Evolutionary conservation across 2,113 vertebrate species (phyloP).

Genomic region (Tragelaphus imberbis): DNA sequence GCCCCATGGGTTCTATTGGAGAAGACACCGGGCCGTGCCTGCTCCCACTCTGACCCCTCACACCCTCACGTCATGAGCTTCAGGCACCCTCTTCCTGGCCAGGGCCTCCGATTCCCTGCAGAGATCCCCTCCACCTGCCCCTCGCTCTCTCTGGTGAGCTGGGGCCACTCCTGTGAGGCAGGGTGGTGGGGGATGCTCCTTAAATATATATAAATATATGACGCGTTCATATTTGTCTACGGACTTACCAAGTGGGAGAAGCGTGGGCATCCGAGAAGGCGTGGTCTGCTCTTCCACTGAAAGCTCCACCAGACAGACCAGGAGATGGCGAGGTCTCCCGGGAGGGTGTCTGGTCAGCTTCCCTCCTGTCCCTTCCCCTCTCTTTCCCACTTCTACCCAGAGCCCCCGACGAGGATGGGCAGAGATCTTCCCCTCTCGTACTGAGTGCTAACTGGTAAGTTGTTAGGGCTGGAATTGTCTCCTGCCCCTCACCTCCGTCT

Average conservation of each 20-base stretch:
- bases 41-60: background rate
- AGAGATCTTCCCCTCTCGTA: background rate
- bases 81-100: background rate
- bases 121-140: background rate
- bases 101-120: background rate
- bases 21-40: accelerated
- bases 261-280: accelerated
- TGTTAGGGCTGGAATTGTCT: background rate
- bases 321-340: accelerated
- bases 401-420: background rate
- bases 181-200: background rate
- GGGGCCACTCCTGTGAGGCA: background rate
- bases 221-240: background rate
- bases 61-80: accelerated
- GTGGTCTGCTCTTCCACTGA: background rate
- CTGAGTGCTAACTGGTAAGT: background rate
- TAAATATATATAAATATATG: background rate
- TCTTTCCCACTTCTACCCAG: background rate
- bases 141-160: background rate
- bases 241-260: background rate
- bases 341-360: background rate
- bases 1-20: too few relatives aligned
- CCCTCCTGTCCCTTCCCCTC: too few relatives aligned
- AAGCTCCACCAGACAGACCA: background rate
- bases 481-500: too few relatives aligned